phyloP scores from a whole-genome alignment of 2,797 vertebrate species.

The Cottoperca gobio region DNA sequence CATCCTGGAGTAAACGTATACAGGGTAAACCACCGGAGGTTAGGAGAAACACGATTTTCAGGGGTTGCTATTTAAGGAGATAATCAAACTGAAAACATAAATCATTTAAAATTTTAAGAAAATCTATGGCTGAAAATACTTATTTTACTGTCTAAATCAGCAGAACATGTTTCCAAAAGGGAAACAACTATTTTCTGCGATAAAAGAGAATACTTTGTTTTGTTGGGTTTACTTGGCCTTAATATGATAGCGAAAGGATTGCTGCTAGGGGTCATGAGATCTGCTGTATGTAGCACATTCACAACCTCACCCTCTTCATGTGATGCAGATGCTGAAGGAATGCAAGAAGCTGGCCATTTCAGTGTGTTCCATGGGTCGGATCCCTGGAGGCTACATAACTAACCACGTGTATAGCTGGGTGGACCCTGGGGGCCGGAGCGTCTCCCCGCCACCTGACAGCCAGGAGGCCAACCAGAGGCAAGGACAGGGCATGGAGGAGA shows the following conservation, averaged over 20 bases:
- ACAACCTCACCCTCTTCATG: neutral
- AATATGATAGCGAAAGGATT: neutral
- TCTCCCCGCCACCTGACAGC: slow-evolving; percentile 88
- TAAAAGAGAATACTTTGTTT: neutral
- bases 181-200: neutral
- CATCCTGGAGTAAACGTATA: too few relatives aligned
- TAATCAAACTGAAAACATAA: too few relatives aligned
- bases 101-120: too few relatives aligned
- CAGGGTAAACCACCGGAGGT: too few relatives aligned
- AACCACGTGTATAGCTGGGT: slow-evolving; percentile 97
- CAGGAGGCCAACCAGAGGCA: slow-evolving; percentile 76
- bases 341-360: slow-evolving; percentile 92
- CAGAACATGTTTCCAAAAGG: neutral
- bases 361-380: slow-evolving; percentile 90
- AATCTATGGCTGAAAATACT: neutral
- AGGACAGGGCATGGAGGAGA: slow-evolving; percentile 86
- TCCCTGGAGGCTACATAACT: slow-evolving; percentile 91
- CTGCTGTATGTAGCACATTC: neutral
- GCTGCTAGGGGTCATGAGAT: neutral
- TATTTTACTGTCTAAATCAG: neutral
- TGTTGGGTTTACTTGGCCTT: neutral
- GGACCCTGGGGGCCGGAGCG: slow-evolving; percentile 88
- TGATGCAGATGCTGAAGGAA: slow-evolving; percentile 91
- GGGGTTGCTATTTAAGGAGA: too few relatives aligned
- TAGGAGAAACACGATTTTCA: too few relatives aligned